phyloP scores from a whole-genome alignment of 2,888 invertebrate species.

The Eudasyphora cyanicolor region DNA sequence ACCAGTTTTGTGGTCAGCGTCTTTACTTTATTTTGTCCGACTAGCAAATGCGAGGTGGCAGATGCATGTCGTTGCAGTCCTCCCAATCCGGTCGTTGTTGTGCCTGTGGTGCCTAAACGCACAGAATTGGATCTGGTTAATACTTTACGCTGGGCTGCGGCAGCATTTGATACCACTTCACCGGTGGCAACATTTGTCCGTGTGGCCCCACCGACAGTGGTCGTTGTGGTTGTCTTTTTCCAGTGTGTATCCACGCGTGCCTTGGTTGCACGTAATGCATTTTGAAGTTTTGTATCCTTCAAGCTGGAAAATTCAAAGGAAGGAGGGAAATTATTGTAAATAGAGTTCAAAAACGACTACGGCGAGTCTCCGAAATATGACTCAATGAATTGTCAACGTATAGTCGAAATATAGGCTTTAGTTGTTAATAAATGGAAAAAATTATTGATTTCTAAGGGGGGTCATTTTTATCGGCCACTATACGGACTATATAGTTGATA shows the following conservation, averaged over 20 bases:
- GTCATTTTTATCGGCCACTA: no score
- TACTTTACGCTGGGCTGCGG: slow-evolving; percentile 55
- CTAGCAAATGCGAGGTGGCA: slow-evolving; percentile 51
- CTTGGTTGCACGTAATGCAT: slow-evolving; percentile 76
- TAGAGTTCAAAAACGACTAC: no score
- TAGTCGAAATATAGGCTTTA: no score
- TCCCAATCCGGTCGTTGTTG: slow-evolving; percentile 36
- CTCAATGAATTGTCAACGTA: no score
- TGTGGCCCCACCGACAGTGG: not conserved
- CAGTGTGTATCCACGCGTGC: slow-evolving; percentile 78
- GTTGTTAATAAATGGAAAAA: no score
- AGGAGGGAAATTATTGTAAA: no score
- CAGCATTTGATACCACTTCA: slow-evolving; percentile 52
- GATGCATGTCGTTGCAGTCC: slow-evolving; percentile 64
- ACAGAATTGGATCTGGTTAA: slow-evolving; percentile 74
- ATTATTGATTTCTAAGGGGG: no score
- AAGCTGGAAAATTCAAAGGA: slow-evolving; percentile 65
- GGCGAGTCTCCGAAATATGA: no score
- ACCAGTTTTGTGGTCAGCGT: slow-evolving; percentile 73
- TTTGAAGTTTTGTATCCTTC: slow-evolving; percentile 72
- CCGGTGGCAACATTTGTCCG: slow-evolving; percentile 52
- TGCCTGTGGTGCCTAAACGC: slow-evolving; percentile 66
- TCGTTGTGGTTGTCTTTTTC: slow-evolving; percentile 72
- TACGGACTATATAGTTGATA: no score
- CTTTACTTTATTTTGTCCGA: slow-evolving; percentile 68